These are phyloP conservation scores for Saccostrea glomerata DNA, from an alignment of 1,140 invertebrate genomes.

Conservation along the genomic window DNA sequence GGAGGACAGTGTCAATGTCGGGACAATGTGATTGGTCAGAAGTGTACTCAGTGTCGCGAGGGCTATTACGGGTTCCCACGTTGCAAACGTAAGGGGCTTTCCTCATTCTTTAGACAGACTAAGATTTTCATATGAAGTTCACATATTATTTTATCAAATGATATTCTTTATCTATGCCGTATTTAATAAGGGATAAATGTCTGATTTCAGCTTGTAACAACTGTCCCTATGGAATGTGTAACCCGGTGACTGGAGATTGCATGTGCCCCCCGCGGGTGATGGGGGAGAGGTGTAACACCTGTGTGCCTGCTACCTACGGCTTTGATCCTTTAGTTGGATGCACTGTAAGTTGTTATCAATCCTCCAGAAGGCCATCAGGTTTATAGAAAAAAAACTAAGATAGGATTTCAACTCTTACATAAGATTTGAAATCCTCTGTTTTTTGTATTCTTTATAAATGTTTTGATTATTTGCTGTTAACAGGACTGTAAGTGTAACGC, in stretches of 20 bases:
- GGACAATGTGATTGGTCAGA: slow-evolving; percentile 94
- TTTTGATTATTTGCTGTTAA: slow-evolving; percentile 43
- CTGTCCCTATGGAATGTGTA: slow-evolving; percentile 79
- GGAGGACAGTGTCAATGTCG: slow-evolving; percentile 98
- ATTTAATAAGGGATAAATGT: not conserved
- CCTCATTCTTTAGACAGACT: too few species aligned
- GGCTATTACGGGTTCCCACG: slow-evolving; percentile 97
- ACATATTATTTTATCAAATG: not conserved
- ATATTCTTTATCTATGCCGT: not conserved
- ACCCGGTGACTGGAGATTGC: slow-evolving; percentile 83
- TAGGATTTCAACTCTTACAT: too few species aligned
- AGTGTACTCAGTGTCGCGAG: slow-evolving; percentile 92
- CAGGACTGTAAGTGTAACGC: slow-evolving; percentile 92
- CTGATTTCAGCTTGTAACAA: slow-evolving; percentile 72
- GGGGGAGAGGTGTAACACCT: slow-evolving; percentile 92
- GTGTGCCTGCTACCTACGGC: slow-evolving; percentile 92
- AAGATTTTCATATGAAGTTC: not conserved
- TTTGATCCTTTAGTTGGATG: slow-evolving; percentile 97
- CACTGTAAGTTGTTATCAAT: slow-evolving; percentile 80
- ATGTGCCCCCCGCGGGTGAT: slow-evolving; percentile 90
- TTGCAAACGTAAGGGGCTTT: slow-evolving; percentile 83
- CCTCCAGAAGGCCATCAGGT: not conserved
- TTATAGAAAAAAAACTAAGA: too few species aligned
- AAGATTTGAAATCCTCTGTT: too few species aligned
- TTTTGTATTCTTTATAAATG: too few species aligned